phyloP scores from a whole-genome alignment of 2,113 vertebrate genomes.

The Rhinolophus ferrumequinum region DNA sequence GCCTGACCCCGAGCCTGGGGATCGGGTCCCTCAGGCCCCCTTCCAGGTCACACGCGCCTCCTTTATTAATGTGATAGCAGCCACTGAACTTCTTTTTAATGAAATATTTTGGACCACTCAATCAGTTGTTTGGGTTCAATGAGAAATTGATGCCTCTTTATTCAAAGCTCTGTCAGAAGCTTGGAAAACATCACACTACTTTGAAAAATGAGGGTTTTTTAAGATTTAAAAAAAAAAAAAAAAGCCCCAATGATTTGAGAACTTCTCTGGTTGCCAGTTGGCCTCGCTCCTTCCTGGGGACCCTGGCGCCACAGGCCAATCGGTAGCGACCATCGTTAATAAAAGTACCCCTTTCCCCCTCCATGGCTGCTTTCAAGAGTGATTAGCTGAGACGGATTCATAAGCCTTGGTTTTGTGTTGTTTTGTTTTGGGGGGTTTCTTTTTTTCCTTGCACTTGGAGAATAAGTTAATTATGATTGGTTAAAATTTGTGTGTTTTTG shows the following conservation, averaged over 20 bases:
- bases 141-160: conserved; percentile 76
- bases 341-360: conserved; percentile 46
- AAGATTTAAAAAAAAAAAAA: conserved; percentile 1
- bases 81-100: conserved; percentile 51
- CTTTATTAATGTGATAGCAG: conserved; percentile 44
- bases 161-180: conserved; percentile 74
- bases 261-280: conserved; percentile 75
- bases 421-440: conserved; percentile 76
- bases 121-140: conserved; percentile 73
- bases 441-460: conserved; percentile 72
- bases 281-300: conserved; percentile 66
- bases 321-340: neutral
- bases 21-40: neutral
- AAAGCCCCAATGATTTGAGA: conserved; percentile 72
- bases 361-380: conserved; percentile 70
- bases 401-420: conserved; percentile 76
- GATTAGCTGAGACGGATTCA: conserved; percentile 74
- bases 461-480: conserved; percentile 84
- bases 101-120: conserved; percentile 69
- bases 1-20: neutral
- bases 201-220: conserved; percentile 72
- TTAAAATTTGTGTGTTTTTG: conserved; percentile 82
- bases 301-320: conserved; percentile 70
- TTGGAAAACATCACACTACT: conserved; percentile 76
- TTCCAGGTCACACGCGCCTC: conserved; percentile 71